Evolutionary conservation across 2,888 invertebrate genomes (phyloP), one percentile per base, ranked within the genome.

Genomic region (Phyto melanocephala): DNA sequence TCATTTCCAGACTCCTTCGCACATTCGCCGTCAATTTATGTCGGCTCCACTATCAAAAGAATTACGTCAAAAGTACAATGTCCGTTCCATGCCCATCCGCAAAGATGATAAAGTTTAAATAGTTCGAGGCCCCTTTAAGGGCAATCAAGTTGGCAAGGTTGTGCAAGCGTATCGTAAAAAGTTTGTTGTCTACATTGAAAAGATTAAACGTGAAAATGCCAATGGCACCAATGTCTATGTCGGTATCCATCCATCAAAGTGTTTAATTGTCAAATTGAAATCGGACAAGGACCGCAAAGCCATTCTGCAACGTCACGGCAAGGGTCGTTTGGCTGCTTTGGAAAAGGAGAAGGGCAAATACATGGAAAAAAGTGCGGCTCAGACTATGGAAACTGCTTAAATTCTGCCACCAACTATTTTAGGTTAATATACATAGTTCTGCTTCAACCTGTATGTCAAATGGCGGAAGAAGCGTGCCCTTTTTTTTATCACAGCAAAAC

Each of bases 61-160:
- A 92, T 93, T 99, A 84, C 94, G 97, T 89, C 96, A 96, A 90
- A 99, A 99, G 92, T 99, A 99, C 93, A 98, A 97, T 92, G 99
- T 99, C 67, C 95, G 98, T 86, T 96, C 98, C 79, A 99, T 99
- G 95, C 99, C 99, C 70, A 98, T 99, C 90, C 95, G 99, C 86
- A 99, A 98, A 92, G 99, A 99, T 91, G 99, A 99, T 90, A 99
- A 99, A 95, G 99, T 99, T 80, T 98, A 98, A 95, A 99, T 98
- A 88, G 98, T 98, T 82, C 94, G 99, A 84, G 99, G 99, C 81
- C 99, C 99, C 92, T 99, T 98, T 93, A 99, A 99, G 92, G 98
- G 99, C 85, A 98, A 98, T 90, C 99, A 99, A 92, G 97, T 98
- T 72, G 99, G 99, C 89, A 99, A 99, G 92, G 96, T 99, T 80